A percentile compares a stretch with the other conserved stretches of the same genome.
phyloP scores from a whole-genome alignment of 2,888 invertebrate genomes.

The Pseudococcus longispinus region DNA sequence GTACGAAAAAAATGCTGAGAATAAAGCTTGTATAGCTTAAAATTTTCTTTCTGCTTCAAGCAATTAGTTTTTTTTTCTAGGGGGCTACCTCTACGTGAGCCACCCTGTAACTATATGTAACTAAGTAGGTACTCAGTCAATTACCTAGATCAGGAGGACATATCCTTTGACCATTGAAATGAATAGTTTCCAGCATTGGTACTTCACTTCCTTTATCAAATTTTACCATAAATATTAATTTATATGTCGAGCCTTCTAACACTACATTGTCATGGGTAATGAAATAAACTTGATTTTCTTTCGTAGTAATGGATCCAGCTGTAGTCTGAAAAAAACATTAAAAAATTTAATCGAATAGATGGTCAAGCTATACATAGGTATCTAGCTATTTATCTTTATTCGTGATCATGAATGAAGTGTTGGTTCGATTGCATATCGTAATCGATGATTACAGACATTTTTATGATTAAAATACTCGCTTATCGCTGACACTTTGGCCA shows the following conservation, averaged over 20 bases:
- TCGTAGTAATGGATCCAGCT: slow-evolving; percentile 69
- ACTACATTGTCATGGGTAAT: slow-evolving; percentile 69
- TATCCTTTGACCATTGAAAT: slow-evolving; percentile 69
- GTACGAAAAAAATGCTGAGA: no score
- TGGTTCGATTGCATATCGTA: no score
- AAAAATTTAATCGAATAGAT: neutral
- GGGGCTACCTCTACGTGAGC: no score
- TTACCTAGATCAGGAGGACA: slow-evolving; percentile 59
- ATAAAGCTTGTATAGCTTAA: no score
- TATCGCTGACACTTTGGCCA: neutral
- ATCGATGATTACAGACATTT: neutral
- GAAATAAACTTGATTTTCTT: slow-evolving; percentile 69
- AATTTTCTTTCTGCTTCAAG: no score
- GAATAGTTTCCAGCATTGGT: slow-evolving; percentile 66
- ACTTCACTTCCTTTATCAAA: slow-evolving; percentile 66
- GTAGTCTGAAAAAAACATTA: neutral
- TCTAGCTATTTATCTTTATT: neutral
- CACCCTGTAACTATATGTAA: neutral
- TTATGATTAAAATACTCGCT: neutral
- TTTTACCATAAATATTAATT: slow-evolving; percentile 70
- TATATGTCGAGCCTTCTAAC: slow-evolving; percentile 67
- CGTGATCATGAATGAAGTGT: no score
- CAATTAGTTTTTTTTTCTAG: no score
- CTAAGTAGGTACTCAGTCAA: neutral
- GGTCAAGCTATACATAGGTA: no score